A percentile compares a stretch with the other conserved stretches of the same genome.
These are phyloP conservation scores for Centropus bengalensis DNA, from an alignment of 2,113 vertebrate genomes.

Conservation along the genomic window DNA sequence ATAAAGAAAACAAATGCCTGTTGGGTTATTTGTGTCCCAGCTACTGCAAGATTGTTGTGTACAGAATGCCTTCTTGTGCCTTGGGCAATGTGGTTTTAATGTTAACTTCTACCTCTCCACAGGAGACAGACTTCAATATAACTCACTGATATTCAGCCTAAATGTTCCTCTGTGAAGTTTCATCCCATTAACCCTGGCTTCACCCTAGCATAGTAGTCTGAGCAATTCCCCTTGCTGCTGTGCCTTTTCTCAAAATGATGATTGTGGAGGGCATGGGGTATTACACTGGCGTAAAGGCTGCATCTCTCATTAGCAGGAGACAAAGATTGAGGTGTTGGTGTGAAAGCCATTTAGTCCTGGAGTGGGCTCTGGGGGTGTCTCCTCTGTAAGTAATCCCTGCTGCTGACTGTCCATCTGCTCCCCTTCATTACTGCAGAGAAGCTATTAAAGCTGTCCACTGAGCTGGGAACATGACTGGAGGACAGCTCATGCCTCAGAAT, in stretches of 20 bases:
- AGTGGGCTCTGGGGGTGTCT: background rate
- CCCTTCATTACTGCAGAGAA: background rate
- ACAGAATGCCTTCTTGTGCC: constrained; percentile 21
- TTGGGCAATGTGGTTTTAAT: constrained; percentile 42
- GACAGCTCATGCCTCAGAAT: background rate
- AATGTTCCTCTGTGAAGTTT: constrained; percentile 17
- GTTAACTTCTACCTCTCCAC: constrained; percentile 39
- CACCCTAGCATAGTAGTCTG: background rate
- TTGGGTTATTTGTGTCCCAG: background rate
- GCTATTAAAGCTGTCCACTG: background rate
- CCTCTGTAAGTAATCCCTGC: background rate
- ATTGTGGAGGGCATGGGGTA: background rate
- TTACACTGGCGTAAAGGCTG: background rate
- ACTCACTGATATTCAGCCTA: background rate
- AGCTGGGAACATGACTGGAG: background rate
- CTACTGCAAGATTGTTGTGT: background rate
- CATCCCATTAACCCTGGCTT: constrained; percentile 38
- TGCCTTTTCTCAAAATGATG: fast-evolving
- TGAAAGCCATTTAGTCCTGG: background rate
- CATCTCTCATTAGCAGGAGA: background rate
- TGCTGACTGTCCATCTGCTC: constrained; percentile 19
- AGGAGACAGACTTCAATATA: background rate
- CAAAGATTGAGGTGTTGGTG: background rate
- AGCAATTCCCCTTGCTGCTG: background rate
- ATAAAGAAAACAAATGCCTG: background rate